Base-by-base conservation (phyloP, 2,888 invertebrate species). In the Pinctada fucata region DNA sequence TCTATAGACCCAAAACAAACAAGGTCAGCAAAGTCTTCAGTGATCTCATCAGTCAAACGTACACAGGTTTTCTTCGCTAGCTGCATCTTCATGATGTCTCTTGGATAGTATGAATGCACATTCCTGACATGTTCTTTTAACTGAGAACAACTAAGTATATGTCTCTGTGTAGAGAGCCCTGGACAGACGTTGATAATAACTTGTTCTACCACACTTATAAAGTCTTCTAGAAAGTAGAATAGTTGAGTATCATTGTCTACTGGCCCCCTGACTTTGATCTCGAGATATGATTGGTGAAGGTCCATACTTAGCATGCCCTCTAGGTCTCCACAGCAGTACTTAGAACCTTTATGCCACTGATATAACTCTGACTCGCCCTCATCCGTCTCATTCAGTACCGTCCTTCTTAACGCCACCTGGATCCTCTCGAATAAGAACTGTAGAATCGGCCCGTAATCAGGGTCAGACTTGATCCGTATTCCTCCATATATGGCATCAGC, bases 341-440 rank as follows among this genome's bases (percentile, higher is more conserved):
- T 95, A 63, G 95, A 95, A 65, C 96, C 96, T 85, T 94, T 93
- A 91, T 94, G 94, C 95, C 95, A 96, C 90, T 96, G 96, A 86
- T 95, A 95, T 65, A 96, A 92, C 90, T 96, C 95, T 1, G 94
- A 94, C 81, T 95, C 95, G 78, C 93, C 93, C 65, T 89, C 87
- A 67, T 89, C 87, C 10, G 85, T 86, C 70, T 91, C 90, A 48
- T 86, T 87, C 2, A 90, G 80, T 49, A 90, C 87, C 74, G 88
- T 94, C 81, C 94, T 93, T 69, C 95, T 92, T 77, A 95, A 89
- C 84, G 94, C 94, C 5, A 94, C 94, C 94, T 95, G 93, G 81
- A 95, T 93, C 86, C 95, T 94, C n/a, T 95, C 94, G 92, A 96
- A 96, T 81, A 96, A 92, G 64, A 95, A 94, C 76, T 94, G 94